A percentile compares a stretch with the other conserved stretches of the same genome.
phyloP scores from a whole-genome alignment of 2,888 invertebrate species.

The Drosophila anomelani region DNA sequence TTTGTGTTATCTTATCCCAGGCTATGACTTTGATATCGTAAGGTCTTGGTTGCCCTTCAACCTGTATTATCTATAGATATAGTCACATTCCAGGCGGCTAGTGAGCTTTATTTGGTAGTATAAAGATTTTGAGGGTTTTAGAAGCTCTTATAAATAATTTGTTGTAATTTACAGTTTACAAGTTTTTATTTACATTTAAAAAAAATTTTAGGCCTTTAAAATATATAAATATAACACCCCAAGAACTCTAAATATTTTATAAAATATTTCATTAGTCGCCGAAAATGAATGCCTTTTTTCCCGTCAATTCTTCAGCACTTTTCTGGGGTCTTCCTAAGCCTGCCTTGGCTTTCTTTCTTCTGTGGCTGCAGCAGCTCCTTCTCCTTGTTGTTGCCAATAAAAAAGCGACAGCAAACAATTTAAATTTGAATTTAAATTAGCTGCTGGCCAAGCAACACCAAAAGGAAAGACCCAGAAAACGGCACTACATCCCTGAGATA shows the following conservation, averaged over 20 bases:
- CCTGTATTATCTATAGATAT: constrained; percentile 16
- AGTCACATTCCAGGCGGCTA: constrained; percentile 5
- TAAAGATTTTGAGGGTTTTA: background rate
- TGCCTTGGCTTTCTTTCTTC: constrained; percentile 6
- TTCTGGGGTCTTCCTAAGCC: background rate
- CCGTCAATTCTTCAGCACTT: constrained; percentile 34
- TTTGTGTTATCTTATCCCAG: constrained; percentile 18
- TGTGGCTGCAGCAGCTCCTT: background rate
- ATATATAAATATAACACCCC: too few species aligned
- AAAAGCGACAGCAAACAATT: constrained; percentile 67
- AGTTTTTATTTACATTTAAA: background rate
- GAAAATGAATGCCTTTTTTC: background rate
- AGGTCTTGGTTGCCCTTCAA: constrained; percentile 18
- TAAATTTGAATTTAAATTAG: constrained; percentile 80
- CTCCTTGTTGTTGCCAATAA: constrained; percentile 56
- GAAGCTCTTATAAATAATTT: too few species aligned
- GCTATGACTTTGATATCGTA: constrained; percentile 8
- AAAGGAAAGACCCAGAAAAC: constrained; percentile 1
- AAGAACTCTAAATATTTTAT: background rate
- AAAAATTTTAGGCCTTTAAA: background rate
- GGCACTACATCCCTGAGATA: background rate
- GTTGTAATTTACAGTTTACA: too few species aligned
- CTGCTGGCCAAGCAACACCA: constrained; percentile 57
- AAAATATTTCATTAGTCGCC: background rate
- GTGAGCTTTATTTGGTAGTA: background rate